phyloP scores from a whole-genome alignment of 2,797 vertebrate genomes.

The Malacoctenus gilli region DNA sequence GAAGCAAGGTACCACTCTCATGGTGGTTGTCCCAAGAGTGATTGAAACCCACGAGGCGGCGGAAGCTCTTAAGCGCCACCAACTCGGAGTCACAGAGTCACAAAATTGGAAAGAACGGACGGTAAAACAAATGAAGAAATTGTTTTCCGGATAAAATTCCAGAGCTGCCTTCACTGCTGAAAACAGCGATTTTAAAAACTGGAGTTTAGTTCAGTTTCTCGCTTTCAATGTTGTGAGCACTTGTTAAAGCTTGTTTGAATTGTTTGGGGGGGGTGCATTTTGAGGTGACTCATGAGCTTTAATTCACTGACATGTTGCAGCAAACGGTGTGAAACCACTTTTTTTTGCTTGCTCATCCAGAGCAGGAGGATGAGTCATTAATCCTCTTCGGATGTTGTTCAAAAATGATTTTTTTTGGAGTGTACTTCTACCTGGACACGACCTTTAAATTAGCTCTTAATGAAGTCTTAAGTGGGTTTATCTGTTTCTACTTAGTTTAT shows the following conservation, averaged over 20 bases:
- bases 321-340: constrained; percentile 36
- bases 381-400: constrained; percentile 13
- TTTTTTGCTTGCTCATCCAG: constrained; percentile 24
- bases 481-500: no score
- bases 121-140: constrained; percentile 21
- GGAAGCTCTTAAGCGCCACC: constrained; percentile 26
- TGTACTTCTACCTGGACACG: neutral
- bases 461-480: no score
- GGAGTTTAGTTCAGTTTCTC: neutral
- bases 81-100: constrained; percentile 24
- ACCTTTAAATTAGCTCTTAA: no score
- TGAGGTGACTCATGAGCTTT: constrained; percentile 35
- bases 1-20: constrained; percentile 49
- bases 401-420: constrained; percentile 3
- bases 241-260: constrained; percentile 51
- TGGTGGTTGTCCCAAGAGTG: constrained; percentile 37
- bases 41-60: constrained; percentile 36
- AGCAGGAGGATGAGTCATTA: constrained; percentile 12
- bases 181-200: neutral
- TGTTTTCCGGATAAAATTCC: no score
- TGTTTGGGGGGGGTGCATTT: constrained; percentile 10
- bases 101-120: constrained; percentile 17
- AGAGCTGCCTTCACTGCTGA: neutral
- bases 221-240: constrained; percentile 1
- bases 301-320: constrained; percentile 42